Evolutionary conservation across 2,113 vertebrate species (phyloP).

Genomic region (Willisornis vidua): DNA sequence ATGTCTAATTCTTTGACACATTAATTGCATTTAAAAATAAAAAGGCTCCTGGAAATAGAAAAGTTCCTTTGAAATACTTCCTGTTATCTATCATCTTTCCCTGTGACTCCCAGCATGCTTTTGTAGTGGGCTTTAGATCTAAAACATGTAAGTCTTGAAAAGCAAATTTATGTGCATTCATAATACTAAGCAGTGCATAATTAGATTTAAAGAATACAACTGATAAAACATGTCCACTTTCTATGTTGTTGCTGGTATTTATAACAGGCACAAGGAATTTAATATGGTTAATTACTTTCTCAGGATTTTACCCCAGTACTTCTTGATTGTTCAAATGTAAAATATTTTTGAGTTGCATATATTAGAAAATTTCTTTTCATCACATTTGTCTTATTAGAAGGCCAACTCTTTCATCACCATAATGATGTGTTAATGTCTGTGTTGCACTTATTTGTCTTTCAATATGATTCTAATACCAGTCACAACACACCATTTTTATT

Average conservation of each 20-base stretch:
- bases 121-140: not conserved
- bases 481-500: not conserved
- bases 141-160: not conserved
- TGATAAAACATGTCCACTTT: conserved; percentile 13
- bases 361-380: not conserved
- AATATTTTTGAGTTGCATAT: conserved; percentile 4
- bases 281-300: conserved; percentile 39
- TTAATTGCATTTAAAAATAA: not conserved
- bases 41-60: not conserved
- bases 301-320: not conserved
- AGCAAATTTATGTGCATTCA: conserved; percentile 44
- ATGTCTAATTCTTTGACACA: not conserved
- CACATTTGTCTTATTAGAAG: not conserved
- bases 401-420: not conserved
- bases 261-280: conserved; percentile 29
- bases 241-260: conserved; percentile 36
- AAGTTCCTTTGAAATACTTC: not conserved
- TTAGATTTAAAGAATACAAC: conserved; percentile 3
- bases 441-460: not conserved
- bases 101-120: not conserved
- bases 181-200: conserved; percentile 11
- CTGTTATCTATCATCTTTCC: not conserved
- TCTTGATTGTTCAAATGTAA: not conserved
- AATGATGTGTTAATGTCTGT: not conserved
- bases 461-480: not conserved